Base-by-base conservation (phyloP, 2,888 invertebrate genomes). In the Platypus cylindrus region DNA sequence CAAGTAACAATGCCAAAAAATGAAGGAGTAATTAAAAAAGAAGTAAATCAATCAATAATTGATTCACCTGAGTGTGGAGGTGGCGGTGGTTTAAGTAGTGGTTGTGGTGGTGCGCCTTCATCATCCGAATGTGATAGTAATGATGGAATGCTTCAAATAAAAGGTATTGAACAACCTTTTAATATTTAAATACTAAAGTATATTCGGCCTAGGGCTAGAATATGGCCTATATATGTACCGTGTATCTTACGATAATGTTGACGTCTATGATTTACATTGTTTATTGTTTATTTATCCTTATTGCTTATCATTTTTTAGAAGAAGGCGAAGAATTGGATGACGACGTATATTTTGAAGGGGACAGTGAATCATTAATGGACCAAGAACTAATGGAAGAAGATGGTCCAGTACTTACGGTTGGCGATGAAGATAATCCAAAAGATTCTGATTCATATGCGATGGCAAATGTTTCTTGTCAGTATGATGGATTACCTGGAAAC, bases 391-490 rank as follows among this genome's bases (percentile, higher is more conserved):
- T 58, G 33, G 63, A 63, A 41, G 61, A 61, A 33, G 59, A 60
- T 17, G 51, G 51, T 9, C 43, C 53, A 1, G 45, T 58, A 3
- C 52, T 54, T 33, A 55, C 54, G 5, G n/a, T n/a, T n/a, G 48
- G 45, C 17, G 40, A 34, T 8, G 35, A 26, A n/a, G 7, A 24
- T 5, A 7, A 17, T 7, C 47, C 46, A 15, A 48, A 50, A 12
- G 51, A 50, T 17, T 50, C 55, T 3, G 53, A 58, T 5, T 58
- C 58, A 25, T 60, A 56, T 37, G 71, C 74, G 28, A 73, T 74
- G 48, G 72, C 73, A 15, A 75, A 74, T 56, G 75, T 75, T 34
- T 72, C 72, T 43, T 75, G 75, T 45, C 73, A 73, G 46, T 75
- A 75, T 53, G 74, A 72, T 41, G 61, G 57, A 7, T 53, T 51